These are phyloP conservation scores for Scomberomorus guttatus DNA, from an alignment of 2,797 vertebrate species.

Conservation along the genomic window DNA sequence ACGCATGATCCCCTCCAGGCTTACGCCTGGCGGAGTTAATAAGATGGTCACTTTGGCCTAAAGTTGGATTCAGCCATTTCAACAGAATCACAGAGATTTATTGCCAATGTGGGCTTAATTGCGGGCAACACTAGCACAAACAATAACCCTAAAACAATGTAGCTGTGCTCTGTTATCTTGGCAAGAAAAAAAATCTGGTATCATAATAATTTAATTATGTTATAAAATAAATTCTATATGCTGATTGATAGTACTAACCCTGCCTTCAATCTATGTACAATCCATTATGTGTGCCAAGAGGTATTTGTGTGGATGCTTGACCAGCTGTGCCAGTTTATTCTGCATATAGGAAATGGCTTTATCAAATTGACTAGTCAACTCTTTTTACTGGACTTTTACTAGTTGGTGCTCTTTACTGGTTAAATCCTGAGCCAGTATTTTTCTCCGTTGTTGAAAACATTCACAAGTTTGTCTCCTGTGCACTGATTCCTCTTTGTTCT, in stretches of 20 bases:
- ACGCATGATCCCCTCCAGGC: too few relatives aligned
- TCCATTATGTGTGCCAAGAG: neutral
- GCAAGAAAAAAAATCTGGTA: neutral
- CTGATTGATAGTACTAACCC: constrained; percentile 8
- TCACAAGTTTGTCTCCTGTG: neutral
- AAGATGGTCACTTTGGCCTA: too few relatives aligned
- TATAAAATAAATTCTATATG: constrained; percentile 9
- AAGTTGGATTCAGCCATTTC: neutral
- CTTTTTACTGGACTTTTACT: neutral
- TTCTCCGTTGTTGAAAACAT: neutral
- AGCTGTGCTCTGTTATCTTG: constrained; percentile 21
- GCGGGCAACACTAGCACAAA: neutral
- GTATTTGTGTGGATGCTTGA: constrained; percentile 2
- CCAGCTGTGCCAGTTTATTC: neutral
- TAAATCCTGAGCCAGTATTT: neutral
- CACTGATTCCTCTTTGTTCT: neutral
- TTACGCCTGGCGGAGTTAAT: too few relatives aligned
- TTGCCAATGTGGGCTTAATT: constrained; percentile 22
- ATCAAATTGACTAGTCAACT: neutral
- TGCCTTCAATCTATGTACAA: neutral
- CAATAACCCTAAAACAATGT: constrained; percentile 1
- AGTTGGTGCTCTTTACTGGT: too few relatives aligned
- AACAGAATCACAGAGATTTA: constrained; percentile 7
- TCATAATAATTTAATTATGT: constrained; percentile 28
- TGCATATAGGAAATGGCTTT: too few relatives aligned